Percentiles rank a stretch among this genome's conserved stretches.
Conservation (phyloP, 2,888 invertebrate genomes). For the Macrosoma leucophasiata region DNA sequence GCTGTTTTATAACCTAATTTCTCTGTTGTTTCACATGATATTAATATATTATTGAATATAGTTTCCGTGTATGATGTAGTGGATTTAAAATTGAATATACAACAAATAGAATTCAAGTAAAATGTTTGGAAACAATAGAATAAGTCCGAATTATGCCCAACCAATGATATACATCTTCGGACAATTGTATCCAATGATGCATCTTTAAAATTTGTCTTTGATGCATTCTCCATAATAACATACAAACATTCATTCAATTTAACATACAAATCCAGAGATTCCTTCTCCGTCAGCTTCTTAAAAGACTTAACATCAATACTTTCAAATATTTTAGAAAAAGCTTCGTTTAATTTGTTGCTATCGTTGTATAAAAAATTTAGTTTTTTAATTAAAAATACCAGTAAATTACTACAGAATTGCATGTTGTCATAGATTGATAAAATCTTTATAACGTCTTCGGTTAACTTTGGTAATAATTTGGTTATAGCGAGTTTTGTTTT, state of each 20-base stretch:
- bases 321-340: constrained; percentile 41
- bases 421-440: constrained; percentile 45
- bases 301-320: constrained; percentile 37
- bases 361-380: constrained; percentile 44
- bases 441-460: constrained; percentile 43
- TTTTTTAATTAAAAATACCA: constrained; percentile 51
- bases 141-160: constrained; percentile 41
- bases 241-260: constrained; percentile 54
- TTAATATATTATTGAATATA: constrained; percentile 36
- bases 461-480: constrained; percentile 48
- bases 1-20: constrained; percentile 39
- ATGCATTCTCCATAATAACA: constrained; percentile 46
- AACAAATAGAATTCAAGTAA: constrained; percentile 44
- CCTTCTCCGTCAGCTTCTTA: constrained; percentile 36
- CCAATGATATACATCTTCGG: constrained; percentile 31
- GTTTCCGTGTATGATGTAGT: constrained; percentile 31
- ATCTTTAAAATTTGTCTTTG: constrained; percentile 37
- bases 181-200: constrained; percentile 33
- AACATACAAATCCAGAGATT: constrained; percentile 39
- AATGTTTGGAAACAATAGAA: constrained; percentile 52
- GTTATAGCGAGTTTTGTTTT: constrained; percentile 36
- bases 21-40: constrained; percentile 40
- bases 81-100: constrained; percentile 36
- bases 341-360: constrained; percentile 34
- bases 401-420: constrained; percentile 41